Evolutionary conservation across 1,140 invertebrate species (phyloP), one percentile per base, ranked within the genome.

Genomic region (Euglossa dilemma): DNA sequence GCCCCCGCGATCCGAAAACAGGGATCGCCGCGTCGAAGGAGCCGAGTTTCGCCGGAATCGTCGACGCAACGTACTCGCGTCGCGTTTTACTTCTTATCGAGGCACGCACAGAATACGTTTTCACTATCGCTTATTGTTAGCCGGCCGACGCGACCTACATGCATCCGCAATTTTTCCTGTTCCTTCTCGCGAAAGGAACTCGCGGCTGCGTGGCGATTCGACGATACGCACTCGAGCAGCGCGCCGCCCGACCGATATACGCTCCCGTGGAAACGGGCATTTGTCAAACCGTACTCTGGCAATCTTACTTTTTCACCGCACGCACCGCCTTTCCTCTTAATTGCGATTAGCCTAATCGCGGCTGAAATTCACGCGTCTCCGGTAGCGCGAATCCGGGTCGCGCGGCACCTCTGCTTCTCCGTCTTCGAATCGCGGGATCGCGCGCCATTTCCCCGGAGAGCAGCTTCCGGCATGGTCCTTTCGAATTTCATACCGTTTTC

Each of bases 81-180:
- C 83, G 90, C 90, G 90, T 91, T 90, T 90, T 91, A 70, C 86
- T 59, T 90, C 90, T 93, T 93, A 93, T 93, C 92, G 90, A 89
- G 90, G 86, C 90, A 89, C 91, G 90, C 91, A 91, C 88, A 89
- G 72, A 85, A 88, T 87, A 85, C 89, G 90, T 92, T 92, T 90
- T 90, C 87, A 88, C 89, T 92, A 92, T 93, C 92, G 92, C 91
- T 88, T 91, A 88, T 91, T 92, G 90, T 90, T 90, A 87, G 61
- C 54, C 59, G 63, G 81, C 85, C 75, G 36, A 36, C 36, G 80
- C 91, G 93, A 93, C 93, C 93, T 90, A 94, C 87, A 93, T 93
- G 91, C 92, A 90, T 89, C 80, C 84, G 74, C 84, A 85, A 92
- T 93, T 93, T 92, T 93, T 92, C 87, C 85, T 47, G 69, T 61